Conservation (phyloP, 1,140 invertebrate genomes). For the Acyrthosiphon pisum region DNA sequence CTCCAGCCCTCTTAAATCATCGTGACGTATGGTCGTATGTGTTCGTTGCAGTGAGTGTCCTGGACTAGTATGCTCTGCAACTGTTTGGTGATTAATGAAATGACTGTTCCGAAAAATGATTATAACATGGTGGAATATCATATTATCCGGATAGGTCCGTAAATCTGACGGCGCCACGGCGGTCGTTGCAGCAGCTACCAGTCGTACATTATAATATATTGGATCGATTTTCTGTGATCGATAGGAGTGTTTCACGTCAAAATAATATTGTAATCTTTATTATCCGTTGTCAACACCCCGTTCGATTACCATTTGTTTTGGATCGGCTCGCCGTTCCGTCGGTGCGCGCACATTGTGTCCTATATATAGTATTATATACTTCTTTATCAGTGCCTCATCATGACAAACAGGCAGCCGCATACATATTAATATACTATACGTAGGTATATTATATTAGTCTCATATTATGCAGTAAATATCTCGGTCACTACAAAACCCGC, state of each 20-base stretch:
- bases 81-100: background rate
- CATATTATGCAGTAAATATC: background rate
- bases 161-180: background rate
- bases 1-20: no score
- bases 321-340: background rate
- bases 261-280: conserved; percentile 53
- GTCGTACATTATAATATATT: background rate
- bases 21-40: background rate
- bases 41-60: background rate
- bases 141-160: background rate
- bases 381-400: no score
- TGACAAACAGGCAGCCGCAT: background rate
- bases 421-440: background rate
- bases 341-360: background rate
- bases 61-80: background rate
- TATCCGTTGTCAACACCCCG: conserved; percentile 43
- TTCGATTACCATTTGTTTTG: conserved; percentile 48
- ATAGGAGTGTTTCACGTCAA: conserved; percentile 53
- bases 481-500: background rate
- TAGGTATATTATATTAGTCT: background rate
- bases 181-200: background rate
- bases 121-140: background rate
- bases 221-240: background rate
- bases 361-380: no score
- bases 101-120: conserved; percentile 12